Evolutionary conservation across 2,888 invertebrate genomes (phyloP).

Genomic region (Mactromeris polynyma): DNA sequence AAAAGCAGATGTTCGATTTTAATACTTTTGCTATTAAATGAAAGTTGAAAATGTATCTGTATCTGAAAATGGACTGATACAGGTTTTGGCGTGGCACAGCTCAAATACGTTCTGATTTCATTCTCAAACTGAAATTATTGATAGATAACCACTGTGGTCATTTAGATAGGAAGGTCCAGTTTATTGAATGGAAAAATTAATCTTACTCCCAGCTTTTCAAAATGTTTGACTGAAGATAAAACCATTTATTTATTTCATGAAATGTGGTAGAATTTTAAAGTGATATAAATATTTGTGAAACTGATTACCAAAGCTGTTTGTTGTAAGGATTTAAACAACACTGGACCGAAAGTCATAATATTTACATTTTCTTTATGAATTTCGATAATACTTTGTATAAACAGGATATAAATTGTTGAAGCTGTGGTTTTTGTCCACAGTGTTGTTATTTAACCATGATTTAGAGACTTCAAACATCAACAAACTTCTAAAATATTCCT

Average conservation of each 20-base stretch:
- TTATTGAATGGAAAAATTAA: neutral
- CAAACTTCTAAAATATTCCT: neutral
- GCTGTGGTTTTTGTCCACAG: neutral
- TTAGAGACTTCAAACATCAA: neutral
- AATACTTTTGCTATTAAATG: no score
- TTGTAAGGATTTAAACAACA: neutral
- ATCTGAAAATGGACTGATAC: no score
- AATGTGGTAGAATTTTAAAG: neutral
- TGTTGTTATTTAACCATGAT: neutral
- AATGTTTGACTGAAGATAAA: neutral
- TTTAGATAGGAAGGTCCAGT: neutral
- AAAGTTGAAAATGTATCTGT: no score
- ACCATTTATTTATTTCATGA: neutral
- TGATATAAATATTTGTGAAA: constrained; percentile 17
- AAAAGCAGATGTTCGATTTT: no score
- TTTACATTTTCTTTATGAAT: constrained; percentile 23
- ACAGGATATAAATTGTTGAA: neutral
- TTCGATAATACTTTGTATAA: constrained; percentile 12
- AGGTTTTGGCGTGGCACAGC: no score
- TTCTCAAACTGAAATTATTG: neutral
- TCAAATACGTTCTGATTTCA: no score
- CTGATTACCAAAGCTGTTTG: neutral
- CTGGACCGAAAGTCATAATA: neutral
- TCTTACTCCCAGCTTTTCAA: neutral
- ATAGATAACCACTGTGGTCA: neutral